phyloP scores from a whole-genome alignment of 2,888 invertebrate species.

The Diarsia dahlii region DNA sequence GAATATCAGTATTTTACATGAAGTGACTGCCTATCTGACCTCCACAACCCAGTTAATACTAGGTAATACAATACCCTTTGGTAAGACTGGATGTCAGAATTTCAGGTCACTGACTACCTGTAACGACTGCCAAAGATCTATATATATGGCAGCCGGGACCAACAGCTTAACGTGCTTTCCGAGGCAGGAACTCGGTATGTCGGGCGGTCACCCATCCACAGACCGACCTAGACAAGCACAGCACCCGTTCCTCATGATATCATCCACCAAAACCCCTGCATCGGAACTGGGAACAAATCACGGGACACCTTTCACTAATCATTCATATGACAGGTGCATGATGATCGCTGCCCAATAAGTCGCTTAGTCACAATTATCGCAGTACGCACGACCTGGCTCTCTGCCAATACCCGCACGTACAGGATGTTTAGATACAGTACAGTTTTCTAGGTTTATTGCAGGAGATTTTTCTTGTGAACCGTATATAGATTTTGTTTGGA shows the following conservation, averaged over 20 bases:
- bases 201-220: too few relatives aligned
- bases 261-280: neutral
- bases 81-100: too few relatives aligned
- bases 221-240: too few relatives aligned
- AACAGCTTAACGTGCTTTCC: too few relatives aligned
- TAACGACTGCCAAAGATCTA: too few relatives aligned
- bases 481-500: conserved; percentile 30
- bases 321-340: conserved; percentile 64
- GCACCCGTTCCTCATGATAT: conserved; percentile 7
- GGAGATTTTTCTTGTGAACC: conserved; percentile 4
- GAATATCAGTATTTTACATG: too few relatives aligned
- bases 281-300: conserved; percentile 13
- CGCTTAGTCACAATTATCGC: conserved; percentile 59
- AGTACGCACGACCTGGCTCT: conserved; percentile 44
- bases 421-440: conserved; percentile 66
- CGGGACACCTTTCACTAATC: conserved; percentile 43
- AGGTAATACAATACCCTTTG: too few relatives aligned
- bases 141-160: too few relatives aligned
- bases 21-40: too few relatives aligned
- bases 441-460: conserved; percentile 50
- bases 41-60: too few relatives aligned
- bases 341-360: conserved; percentile 46
- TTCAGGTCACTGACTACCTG: too few relatives aligned
- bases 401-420: conserved; percentile 58
- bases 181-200: too few relatives aligned